phyloP scores from a whole-genome alignment of 2,113 vertebrate species.

The Mobula hypostoma region DNA sequence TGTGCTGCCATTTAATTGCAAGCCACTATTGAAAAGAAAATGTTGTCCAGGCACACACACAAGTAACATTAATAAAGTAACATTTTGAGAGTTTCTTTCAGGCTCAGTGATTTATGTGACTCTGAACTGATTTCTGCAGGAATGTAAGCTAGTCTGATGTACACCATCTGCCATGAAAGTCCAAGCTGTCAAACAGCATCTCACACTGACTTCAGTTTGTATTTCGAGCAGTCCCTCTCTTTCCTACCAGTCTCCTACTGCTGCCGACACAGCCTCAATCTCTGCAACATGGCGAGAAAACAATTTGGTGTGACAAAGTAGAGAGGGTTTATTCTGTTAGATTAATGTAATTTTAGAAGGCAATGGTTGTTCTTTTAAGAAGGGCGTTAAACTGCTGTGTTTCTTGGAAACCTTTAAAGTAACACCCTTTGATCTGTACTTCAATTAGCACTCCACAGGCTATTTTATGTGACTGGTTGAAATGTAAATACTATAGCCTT shows the following conservation, averaged over 20 bases:
- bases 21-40: not conserved
- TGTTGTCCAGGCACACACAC: not conserved
- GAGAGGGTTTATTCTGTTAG: not conserved
- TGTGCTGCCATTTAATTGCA: not conserved
- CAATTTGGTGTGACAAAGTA: not conserved
- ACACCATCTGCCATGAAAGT: not conserved
- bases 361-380: not conserved
- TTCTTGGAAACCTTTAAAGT: not conserved
- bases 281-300: not conserved
- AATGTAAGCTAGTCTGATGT: not conserved
- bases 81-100: not conserved
- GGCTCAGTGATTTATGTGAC: not conserved
- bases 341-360: not conserved
- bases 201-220: slow-evolving; percentile 31
- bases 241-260: not conserved
- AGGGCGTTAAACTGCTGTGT: not conserved
- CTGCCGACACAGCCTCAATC: not conserved
- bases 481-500: not conserved
- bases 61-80: not conserved
- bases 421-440: not conserved
- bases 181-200: not conserved
- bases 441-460: not conserved
- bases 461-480: slow-evolving; percentile 10
- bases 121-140: not conserved
- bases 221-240: not conserved